phyloP scores from a whole-genome alignment of 1,140 invertebrate genomes.

The Lordiphosa mommai region DNA sequence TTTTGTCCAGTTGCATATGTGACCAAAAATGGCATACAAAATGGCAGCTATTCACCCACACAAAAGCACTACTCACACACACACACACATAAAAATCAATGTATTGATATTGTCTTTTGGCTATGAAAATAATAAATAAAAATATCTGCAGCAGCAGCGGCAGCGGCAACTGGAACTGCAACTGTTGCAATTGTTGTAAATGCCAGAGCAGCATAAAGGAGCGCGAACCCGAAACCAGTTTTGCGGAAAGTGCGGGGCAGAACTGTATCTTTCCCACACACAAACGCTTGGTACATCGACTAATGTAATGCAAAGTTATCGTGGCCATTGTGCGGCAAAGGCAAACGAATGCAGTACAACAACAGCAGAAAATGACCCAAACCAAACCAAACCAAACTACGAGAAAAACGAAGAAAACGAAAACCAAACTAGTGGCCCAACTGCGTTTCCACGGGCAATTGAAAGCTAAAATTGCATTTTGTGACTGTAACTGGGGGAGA shows the following conservation, averaged over 20 bases:
- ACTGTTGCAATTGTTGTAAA: slow-evolving; percentile 64
- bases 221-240: slow-evolving; percentile 57
- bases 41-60: slow-evolving; percentile 10
- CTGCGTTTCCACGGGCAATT: slow-evolving; percentile 64
- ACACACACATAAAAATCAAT: slow-evolving; percentile 43
- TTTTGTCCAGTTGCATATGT: slow-evolving; percentile 30
- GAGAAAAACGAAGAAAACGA: slow-evolving; percentile 2
- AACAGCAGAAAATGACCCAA: slow-evolving; percentile 66
- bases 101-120: slow-evolving; percentile 64
- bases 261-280: slow-evolving; percentile 64
- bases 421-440: slow-evolving; percentile 5
- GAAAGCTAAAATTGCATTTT: slow-evolving; percentile 76
- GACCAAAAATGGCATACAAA: slow-evolving; percentile 34
- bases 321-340: slow-evolving; percentile 62
- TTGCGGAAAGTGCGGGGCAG: slow-evolving; percentile 27
- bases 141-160: slow-evolving; percentile 33
- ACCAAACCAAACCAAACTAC: slow-evolving; percentile 13
- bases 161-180: slow-evolving; percentile 14
- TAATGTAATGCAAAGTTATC: slow-evolving; percentile 75
- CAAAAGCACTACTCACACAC: not conserved
- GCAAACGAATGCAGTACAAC: slow-evolving; percentile 66
- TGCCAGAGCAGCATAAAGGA: slow-evolving; percentile 54
- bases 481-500: slow-evolving; percentile 54
- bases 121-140: slow-evolving; percentile 69
- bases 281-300: slow-evolving; percentile 36